Conservation (phyloP, 2,113 vertebrate genomes). For the Hypocryptadius cinnamomeus region DNA sequence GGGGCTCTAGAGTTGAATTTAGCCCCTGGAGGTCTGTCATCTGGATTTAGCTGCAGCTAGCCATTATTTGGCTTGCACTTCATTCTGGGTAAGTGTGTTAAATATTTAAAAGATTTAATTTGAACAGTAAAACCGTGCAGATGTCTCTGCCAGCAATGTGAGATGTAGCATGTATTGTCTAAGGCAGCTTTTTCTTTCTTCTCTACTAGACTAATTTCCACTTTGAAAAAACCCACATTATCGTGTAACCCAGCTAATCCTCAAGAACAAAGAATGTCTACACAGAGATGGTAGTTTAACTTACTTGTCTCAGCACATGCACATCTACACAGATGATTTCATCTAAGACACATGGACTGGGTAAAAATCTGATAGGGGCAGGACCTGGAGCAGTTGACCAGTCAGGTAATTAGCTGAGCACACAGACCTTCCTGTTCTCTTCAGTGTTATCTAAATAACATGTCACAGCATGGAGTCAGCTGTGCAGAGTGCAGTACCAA, state of each 20-base stretch:
- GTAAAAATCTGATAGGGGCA: not conserved
- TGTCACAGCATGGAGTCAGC: not conserved
- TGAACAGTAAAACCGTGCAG: not conserved
- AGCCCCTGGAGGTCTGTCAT: slow-evolving; percentile 37
- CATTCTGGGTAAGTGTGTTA: not conserved
- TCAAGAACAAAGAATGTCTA: slow-evolving; percentile 15
- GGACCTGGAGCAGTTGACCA: not conserved
- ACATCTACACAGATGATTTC: not conserved
- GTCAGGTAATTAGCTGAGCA: not conserved
- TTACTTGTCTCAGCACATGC: not conserved
- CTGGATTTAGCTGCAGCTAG: slow-evolving; percentile 64
- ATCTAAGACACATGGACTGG: not conserved
- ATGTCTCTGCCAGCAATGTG: not conserved
- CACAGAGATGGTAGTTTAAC: not conserved
- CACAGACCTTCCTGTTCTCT: not conserved
- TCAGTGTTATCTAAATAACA: not conserved
- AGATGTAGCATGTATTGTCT: not conserved
- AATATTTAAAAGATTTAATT: slow-evolving; percentile 28
- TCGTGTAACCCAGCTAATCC: not conserved
- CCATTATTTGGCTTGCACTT: slow-evolving; percentile 11
- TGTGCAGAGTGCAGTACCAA: not conserved
- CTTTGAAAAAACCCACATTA: not conserved
- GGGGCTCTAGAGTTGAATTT: not conserved
- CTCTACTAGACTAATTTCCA: not conserved
- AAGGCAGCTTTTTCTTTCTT: not conserved